Base-by-base conservation (phyloP, 92 coral and sea anemone genomes). In the Zoanthus sociatus region DNA sequence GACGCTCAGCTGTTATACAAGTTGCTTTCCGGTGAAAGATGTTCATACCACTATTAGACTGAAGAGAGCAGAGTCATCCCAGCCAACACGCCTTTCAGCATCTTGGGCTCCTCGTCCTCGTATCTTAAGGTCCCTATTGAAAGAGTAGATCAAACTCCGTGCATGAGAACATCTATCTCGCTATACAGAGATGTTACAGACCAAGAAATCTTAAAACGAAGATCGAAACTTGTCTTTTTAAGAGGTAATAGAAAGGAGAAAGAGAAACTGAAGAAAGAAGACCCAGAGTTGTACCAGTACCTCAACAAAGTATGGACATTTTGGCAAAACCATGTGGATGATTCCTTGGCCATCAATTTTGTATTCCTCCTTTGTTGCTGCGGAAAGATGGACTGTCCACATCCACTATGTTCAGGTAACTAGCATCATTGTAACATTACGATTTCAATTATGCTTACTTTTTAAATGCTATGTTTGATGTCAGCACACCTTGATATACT, bases 121-220 rank as follows among this genome's bases (percentile, higher is more conserved):
- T 26, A 26, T 26, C 26, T 26, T 26, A 71, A 66, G 17, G 77
- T 79, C 60, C 90, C 85, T 81, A 93, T 93, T 7, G 87, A 88
- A 46, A 58, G 90, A 16, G 93, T 90, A 7, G 91, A 93, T 26
- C 78, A 71, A 8, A 88, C 90, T 33, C 89, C 89, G n/a, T 90
- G 93, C 63, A 86, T 88, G 90, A 72, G 92, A 58, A 71, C 89
- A 55, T 17, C 84, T 44, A 88, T 93, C 12, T 20, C 61, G 32
- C 56, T 93, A 5, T 64, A 76, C 84, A 90, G 83, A 86, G 96
- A 91, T 0, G 48, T 87, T 11, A 93, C 58, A 64, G 87, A n/a
- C 21, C 75, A 78, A 47, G 37, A 31, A 13, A 17, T 70, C 48
- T 7, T 55, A 9, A 82, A 90, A 4, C 71, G 92, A 70, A 71